Evolutionary conservation across 2,113 vertebrate species (phyloP), one percentile per base, ranked within the genome.

Genomic region (Nansenia antarctica): DNA sequence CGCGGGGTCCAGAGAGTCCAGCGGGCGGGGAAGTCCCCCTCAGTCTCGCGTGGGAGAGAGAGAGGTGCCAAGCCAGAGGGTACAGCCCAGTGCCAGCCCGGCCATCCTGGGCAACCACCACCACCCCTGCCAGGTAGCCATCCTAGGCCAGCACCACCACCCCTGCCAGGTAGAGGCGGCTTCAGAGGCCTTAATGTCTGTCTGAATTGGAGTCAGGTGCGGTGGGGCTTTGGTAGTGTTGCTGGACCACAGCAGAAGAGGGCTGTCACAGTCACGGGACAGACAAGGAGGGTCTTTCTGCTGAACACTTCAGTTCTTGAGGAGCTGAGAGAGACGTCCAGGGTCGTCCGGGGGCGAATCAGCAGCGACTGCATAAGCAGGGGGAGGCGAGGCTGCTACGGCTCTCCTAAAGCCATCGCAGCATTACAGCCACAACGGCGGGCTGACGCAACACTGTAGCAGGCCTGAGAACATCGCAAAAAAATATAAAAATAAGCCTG

Each of bases 121-220:
- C 39, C 53, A 49, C 39, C 45, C n/a, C 7, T 49, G 39, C 39
- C n/a, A 42, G 39, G 39, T 42, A 11, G 26, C n/a, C n/a, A n/a
- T n/a, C n/a, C n/a, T n/a, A n/a, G n/a, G n/a, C n/a, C n/a, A n/a
- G n/a, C n/a, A 26, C 31, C 15, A 27, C 29, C 61, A 27, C 37
- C 24, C 9, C 9, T 20, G 14, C n/a, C 42, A 47, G 42, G 15
- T 47, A 47, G n/a, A n/a, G n/a, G n/a, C n/a, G n/a, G n/a, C n/a
- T n/a, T n/a, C n/a, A n/a, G 49, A 22, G 8, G 30, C 20, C 22
- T 47, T 62, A 72, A 70, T 68, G 27, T 53, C 29, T 62, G 45
- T 58, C 34, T 66, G 69, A 67, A 76, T 24, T 39, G 32, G 73
- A 82, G 39, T 42, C 39, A 18, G 39, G 39, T 42, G 39, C 15